Conservation (phyloP, 2,888 invertebrate species). For the Hyalella azteca region DNA sequence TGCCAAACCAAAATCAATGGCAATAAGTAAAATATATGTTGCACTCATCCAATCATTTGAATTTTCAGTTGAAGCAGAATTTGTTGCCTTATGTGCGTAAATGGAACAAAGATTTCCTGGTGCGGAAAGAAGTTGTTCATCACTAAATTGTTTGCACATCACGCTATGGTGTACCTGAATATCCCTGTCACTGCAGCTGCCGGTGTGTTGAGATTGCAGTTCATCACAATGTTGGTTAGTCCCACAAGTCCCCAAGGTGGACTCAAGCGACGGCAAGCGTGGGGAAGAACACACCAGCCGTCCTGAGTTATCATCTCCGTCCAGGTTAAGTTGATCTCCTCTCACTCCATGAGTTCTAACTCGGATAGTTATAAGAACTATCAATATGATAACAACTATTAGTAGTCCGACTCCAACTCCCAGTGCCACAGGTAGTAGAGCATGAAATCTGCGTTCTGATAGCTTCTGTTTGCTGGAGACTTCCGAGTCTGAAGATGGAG, state of each 20-base stretch:
- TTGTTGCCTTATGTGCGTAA: too few species aligned
- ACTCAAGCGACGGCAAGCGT: neutral
- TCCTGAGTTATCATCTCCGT: neutral
- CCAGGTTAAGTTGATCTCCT: constrained; percentile 6
- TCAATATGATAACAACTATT: constrained; percentile 51
- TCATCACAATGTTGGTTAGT: neutral
- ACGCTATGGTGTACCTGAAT: too few species aligned
- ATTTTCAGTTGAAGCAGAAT: too few species aligned
- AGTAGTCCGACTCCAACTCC: constrained; percentile 54
- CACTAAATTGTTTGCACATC: too few species aligned
- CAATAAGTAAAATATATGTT: too few species aligned
- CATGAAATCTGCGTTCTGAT: constrained; percentile 9
- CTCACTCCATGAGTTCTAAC: constrained; percentile 35
- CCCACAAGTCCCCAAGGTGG: neutral
- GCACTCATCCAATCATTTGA: too few species aligned
- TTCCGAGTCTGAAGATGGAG: constrained; percentile 21
- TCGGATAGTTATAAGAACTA: constrained; percentile 50
- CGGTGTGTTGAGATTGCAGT: neutral
- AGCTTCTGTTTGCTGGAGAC: constrained; percentile 30
- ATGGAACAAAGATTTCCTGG: too few species aligned
- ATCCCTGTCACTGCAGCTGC: constrained; percentile 41
- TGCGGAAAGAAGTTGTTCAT: too few species aligned
- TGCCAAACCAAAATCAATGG: too few species aligned
- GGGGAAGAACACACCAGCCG: constrained; percentile 2
- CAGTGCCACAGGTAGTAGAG: constrained; percentile 52